Percentiles rank a stretch among this genome's conserved stretches.
phyloP scores from a whole-genome alignment of 2,797 vertebrate species.

The Phoxinus dragarum region DNA sequence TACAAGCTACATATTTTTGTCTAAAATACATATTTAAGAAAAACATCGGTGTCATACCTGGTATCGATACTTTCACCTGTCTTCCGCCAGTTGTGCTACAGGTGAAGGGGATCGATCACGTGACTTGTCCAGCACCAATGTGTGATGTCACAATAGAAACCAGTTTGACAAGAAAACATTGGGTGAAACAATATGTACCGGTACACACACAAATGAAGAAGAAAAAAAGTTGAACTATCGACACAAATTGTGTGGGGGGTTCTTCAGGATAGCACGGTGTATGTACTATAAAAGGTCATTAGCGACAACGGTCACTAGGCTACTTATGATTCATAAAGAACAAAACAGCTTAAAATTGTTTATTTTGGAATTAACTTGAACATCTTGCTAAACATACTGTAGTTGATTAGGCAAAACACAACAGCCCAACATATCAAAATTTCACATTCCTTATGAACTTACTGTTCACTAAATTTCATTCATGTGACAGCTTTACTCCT shows the following conservation, averaged over 20 bases:
- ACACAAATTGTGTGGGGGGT: neutral
- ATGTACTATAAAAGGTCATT: neutral
- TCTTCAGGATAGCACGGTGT: neutral
- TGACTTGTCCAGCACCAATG: constrained; percentile 42
- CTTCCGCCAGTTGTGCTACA: constrained; percentile 32
- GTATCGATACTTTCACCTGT: constrained; percentile 41
- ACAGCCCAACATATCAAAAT: neutral
- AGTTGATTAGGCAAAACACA: neutral
- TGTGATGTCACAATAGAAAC: constrained; percentile 45
- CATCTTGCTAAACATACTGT: neutral
- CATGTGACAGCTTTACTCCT: neutral
- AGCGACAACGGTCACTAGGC: neutral
- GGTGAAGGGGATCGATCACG: constrained; percentile 51
- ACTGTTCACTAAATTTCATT: neutral
- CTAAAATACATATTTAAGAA: neutral
- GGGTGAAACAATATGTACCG: neutral
- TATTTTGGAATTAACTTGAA: neutral
- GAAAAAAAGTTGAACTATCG: neutral
- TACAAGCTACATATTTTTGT: neutral
- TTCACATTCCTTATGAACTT: neutral
- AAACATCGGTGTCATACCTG: constrained; percentile 40
- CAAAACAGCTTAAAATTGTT: neutral
- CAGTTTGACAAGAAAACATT: constrained; percentile 19
- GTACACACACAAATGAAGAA: neutral
- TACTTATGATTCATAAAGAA: neutral